Base-by-base conservation (phyloP, 2,888 invertebrate species). In the Acronicta aceris region DNA sequence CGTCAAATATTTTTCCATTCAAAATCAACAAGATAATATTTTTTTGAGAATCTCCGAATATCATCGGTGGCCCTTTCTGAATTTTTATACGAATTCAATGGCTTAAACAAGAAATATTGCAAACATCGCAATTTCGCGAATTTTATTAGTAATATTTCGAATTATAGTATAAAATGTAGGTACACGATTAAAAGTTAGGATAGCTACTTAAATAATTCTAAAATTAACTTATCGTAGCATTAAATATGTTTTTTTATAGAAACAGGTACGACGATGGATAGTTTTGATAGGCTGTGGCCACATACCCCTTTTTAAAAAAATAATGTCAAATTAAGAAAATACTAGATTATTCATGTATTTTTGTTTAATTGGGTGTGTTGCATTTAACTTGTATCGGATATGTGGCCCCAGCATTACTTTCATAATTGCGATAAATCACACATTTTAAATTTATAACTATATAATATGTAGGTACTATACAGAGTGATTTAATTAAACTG, bases 221-320 rank as follows among this genome's bases (percentile, higher is more conserved):
- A 7, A 46, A n/a, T 15, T 60, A 68, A 27, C 43, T 59, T 64
- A 62, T n/a, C 33, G 13, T 61, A 74, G 8, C 40, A 48, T 76
- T 66, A 72, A 71, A 54, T 68, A 67, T 49, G 51, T 65, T 66
- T 71, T 58, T 21, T n/a, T n/a, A 62, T 59, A 65, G 51, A 74
- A 59, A 74, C 83, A 81, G 83, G 82, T 81, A 81, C 76, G 52
- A 71, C 65, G 38, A 79, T 74, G 58, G 62, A 70, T 63, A 59
- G 57, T 38, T 55, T 30, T 64, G 46, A 42, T 41, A 1, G 16
- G 25, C 48, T 50, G 47, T n/a, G 57, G 33, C 58, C 50, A 51
- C 12, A 36, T 25, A 55, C 30, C 41, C 40, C 50, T 13, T 12
- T 16, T 30, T 38, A n/a, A 38, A 38, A 38, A 38, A n/a, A 38